A percentile compares a stretch with the other conserved stretches of the same genome.
Evolutionary conservation across 2,113 vertebrate genomes (phyloP).

Genomic region (Anseranas semipalmata): DNA sequence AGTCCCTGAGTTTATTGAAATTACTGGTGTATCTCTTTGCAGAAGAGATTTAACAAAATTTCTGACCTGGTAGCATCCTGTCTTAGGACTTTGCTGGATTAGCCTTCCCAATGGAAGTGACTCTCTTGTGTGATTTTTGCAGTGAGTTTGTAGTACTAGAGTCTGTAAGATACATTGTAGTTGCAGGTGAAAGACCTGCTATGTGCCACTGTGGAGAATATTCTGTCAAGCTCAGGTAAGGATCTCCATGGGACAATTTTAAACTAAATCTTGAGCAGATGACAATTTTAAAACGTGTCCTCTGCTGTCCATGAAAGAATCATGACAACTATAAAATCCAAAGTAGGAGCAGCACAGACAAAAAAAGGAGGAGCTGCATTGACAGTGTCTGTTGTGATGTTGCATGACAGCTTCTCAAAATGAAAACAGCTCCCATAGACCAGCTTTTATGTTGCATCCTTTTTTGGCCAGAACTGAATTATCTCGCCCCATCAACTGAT

Average conservation of each 20-base stretch:
- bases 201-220: not conserved
- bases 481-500: not conserved
- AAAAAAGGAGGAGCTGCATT: not conserved
- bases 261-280: not conserved
- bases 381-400: not conserved
- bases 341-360: not conserved
- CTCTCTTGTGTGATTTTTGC: not conserved
- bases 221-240: not conserved
- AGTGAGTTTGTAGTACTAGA: not conserved
- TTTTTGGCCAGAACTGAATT: not conserved
- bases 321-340: not conserved
- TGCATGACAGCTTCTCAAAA: not conserved
- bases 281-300: not conserved
- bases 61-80: not conserved
- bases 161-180: not conserved
- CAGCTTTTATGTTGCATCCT: not conserved
- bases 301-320: not conserved
- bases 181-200: not conserved
- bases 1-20: not conserved
- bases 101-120: not conserved
- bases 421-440: not conserved
- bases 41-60: not conserved
- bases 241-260: not conserved
- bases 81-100: not conserved
- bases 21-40: not conserved